Percentiles rank a stretch among this genome's conserved stretches.
Conservation (phyloP, 2,888 invertebrate species). For the Phasia obesa region DNA sequence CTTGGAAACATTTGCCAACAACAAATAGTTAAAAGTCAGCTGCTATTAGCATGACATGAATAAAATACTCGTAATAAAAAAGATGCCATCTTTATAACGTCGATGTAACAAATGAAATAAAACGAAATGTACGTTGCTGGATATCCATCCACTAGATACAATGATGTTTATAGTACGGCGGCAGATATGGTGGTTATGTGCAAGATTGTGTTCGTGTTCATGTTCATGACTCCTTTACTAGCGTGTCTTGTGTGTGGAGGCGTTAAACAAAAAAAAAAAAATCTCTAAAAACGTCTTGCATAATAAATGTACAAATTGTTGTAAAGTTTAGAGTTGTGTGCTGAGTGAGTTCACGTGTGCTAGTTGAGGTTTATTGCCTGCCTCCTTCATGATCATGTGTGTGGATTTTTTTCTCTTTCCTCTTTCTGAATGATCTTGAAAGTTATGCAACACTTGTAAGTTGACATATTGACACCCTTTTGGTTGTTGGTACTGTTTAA, state of each 20-base stretch:
- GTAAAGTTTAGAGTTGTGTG: constrained; percentile 10
- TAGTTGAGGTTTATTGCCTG: constrained; percentile 38
- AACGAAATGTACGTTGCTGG: constrained; percentile 21
- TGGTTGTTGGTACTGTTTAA: constrained; percentile 26
- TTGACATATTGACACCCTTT: constrained; percentile 71
- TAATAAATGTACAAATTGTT: constrained; percentile 56
- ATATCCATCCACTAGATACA: constrained; percentile 23
- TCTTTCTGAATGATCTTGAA: constrained; percentile 66
- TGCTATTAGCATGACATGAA: constrained; percentile 70
- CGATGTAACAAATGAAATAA: constrained; percentile 39
- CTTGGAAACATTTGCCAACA: constrained; percentile 41
- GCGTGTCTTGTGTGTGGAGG: constrained; percentile 51
- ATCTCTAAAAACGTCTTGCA: constrained; percentile 52
- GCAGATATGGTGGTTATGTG: background rate
- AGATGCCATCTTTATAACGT: constrained; percentile 58
- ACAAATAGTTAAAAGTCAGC: constrained; percentile 60
- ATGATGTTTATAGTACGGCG: constrained; percentile 8
- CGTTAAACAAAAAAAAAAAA: constrained; percentile 49
- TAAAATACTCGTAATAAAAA: constrained; percentile 47
- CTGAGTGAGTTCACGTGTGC: constrained; percentile 37
- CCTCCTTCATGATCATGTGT: constrained; percentile 40
- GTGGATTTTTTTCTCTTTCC: constrained; percentile 17
- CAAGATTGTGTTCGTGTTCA: constrained; percentile 34
- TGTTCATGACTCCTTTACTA: constrained; percentile 49
- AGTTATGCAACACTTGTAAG: constrained; percentile 70